Percentiles rank a stretch among this genome's conserved stretches.
These are phyloP conservation scores for Pimephales promelas DNA, from an alignment of 2,113 vertebrate species.

Conservation along the genomic window DNA sequence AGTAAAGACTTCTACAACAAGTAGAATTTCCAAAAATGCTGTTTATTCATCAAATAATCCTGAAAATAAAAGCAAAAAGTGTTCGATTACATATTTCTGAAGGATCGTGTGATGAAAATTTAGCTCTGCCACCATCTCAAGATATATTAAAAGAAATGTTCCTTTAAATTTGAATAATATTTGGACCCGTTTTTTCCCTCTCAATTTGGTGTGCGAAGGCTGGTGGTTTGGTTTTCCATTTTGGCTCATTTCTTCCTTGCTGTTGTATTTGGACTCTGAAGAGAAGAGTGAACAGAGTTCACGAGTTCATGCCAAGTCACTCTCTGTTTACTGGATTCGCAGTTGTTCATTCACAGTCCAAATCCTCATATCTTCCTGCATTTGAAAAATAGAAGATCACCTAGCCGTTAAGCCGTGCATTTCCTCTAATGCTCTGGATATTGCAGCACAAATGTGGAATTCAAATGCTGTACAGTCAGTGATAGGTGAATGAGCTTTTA, in stretches of 20 bases:
- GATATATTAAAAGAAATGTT: not conserved
- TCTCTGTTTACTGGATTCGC: slow-evolving; percentile 18
- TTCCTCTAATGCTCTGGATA: slow-evolving; percentile 10
- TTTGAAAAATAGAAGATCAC: slow-evolving; percentile 21
- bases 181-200: not conserved
- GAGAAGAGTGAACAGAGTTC: not conserved
- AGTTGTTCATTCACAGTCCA: slow-evolving; percentile 8
- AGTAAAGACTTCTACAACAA: not conserved
- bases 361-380: slow-evolving; percentile 4
- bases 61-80: not conserved
- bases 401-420: slow-evolving; percentile 8
- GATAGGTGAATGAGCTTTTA: slow-evolving; percentile 34
- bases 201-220: too few relatives aligned
- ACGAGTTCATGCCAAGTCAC: not conserved
- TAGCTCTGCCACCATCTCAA: not conserved
- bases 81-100: not conserved
- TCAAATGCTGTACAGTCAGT: not conserved
- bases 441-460: slow-evolving; percentile 2
- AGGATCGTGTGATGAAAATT: not conserved
- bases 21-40: not conserved
- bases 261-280: not conserved
- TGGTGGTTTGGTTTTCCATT: not conserved
- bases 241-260: not conserved
- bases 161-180: too few relatives aligned
- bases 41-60: not conserved